phyloP scores from a whole-genome alignment of 2,113 vertebrate species.

The Hydrolagus affinis region DNA sequence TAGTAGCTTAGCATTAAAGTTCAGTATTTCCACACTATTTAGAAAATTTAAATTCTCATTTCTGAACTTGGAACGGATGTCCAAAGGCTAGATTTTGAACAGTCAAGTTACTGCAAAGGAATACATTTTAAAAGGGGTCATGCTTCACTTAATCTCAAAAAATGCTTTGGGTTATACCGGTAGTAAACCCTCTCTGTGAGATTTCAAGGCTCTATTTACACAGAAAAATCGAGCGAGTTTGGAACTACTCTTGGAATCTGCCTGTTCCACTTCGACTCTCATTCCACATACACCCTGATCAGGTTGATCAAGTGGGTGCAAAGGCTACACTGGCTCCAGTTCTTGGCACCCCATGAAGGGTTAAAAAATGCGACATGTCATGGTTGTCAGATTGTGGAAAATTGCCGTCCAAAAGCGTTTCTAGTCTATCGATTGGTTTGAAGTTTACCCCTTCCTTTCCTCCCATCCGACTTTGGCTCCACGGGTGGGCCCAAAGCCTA shows the following conservation, averaged over 20 bases:
- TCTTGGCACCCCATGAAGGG: no score
- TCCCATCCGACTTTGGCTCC: no score
- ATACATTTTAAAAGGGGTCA: conserved; percentile 20
- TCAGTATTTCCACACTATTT: not conserved
- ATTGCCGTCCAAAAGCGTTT: no score
- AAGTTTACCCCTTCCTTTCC: no score
- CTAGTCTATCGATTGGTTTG: no score
- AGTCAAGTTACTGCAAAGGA: conserved; percentile 25
- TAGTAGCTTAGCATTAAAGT: not conserved
- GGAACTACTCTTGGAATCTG: not conserved
- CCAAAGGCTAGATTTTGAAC: not conserved
- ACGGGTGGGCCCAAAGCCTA: no score
- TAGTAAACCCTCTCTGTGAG: conserved; percentile 3
- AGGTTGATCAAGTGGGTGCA: not conserved
- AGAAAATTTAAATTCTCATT: conserved; percentile 16
- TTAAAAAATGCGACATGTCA: no score
- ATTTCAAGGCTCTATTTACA: conserved; percentile 6
- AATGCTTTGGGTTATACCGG: conserved; percentile 9
- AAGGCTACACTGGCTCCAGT: not conserved
- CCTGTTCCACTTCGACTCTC: not conserved
- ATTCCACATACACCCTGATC: not conserved
- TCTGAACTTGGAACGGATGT: not conserved
- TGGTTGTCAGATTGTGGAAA: no score
- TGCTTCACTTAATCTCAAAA: conserved; percentile 21
- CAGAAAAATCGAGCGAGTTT: not conserved